These are phyloP conservation scores for Hoplias malabaricus DNA, from an alignment of 2,113 vertebrate genomes.

Conservation along the genomic window DNA sequence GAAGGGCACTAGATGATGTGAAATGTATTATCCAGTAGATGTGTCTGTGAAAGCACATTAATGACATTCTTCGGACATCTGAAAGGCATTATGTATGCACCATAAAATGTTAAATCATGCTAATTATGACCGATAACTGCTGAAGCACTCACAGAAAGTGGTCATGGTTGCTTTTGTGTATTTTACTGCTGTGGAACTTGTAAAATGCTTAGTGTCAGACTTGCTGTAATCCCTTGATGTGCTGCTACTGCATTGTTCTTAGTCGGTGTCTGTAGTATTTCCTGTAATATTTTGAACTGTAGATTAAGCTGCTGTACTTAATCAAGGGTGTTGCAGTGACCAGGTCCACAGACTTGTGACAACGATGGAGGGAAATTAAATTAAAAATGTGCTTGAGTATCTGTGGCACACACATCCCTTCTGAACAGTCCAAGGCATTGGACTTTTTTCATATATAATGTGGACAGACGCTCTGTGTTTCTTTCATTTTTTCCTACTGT, in stretches of 20 bases:
- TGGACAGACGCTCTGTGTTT: no score
- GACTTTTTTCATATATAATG: no score
- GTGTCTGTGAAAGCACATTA: no score
- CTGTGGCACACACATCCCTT: no score
- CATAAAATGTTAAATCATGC: background rate
- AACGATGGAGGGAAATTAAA: no score
- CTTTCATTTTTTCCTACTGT: no score
- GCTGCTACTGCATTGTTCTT: background rate
- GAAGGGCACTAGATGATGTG: no score
- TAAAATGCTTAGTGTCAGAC: background rate
- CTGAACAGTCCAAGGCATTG: no score
- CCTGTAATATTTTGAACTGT: background rate
- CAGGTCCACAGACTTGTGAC: background rate
- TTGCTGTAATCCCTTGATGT: constrained; percentile 14
- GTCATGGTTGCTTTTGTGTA: constrained; percentile 19
- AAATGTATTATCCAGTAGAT: no score
- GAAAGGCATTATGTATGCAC: background rate
- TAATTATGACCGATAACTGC: constrained; percentile 8
- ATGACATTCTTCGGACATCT: background rate
- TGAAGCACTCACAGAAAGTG: constrained; percentile 36
- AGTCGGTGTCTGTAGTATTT: background rate
- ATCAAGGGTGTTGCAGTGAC: background rate
- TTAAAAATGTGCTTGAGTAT: no score
- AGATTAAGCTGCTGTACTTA: background rate
- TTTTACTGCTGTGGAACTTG: constrained; percentile 8